Percentiles rank a stretch among this genome's conserved stretches.
Conservation (phyloP, 2,113 vertebrate species). For the Lipophrys pholis region DNA sequence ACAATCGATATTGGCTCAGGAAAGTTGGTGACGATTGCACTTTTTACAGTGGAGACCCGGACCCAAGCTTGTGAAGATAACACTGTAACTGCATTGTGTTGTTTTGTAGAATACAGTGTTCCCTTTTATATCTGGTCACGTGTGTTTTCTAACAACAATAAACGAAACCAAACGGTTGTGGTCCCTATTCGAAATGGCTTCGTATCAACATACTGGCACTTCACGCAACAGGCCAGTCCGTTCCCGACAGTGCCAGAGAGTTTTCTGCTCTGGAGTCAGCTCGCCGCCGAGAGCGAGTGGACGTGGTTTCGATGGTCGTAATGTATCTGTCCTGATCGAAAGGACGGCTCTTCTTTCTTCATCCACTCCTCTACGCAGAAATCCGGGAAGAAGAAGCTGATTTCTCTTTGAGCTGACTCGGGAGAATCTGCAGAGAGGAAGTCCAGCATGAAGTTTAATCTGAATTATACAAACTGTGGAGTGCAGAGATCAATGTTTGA, state of each 20-base stretch:
- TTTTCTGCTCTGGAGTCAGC: slow-evolving; percentile 52
- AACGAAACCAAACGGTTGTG: slow-evolving; percentile 7
- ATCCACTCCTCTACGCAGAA: slow-evolving; percentile 87
- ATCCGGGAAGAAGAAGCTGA: slow-evolving; percentile 92
- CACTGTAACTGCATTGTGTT: slow-evolving; percentile 18
- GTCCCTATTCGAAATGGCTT: background rate
- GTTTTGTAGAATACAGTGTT: slow-evolving; percentile 44
- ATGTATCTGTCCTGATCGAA: slow-evolving; percentile 75
- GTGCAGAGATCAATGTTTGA: too few species aligned
- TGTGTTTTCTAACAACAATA: slow-evolving; percentile 62
- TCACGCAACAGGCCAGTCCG: background rate
- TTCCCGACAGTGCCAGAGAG: background rate
- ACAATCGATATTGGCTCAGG: slow-evolving; percentile 55
- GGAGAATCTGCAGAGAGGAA: slow-evolving; percentile 84
- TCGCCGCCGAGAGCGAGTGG: slow-evolving; percentile 69
- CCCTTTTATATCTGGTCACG: slow-evolving; percentile 11
- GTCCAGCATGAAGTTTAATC: background rate
- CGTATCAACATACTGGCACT: slow-evolving; percentile 11
- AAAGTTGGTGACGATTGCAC: slow-evolving; percentile 42
- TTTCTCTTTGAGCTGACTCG: slow-evolving; percentile 90
- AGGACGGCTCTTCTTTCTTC: slow-evolving; percentile 83
- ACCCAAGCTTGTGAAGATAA: background rate
- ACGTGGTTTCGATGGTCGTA: slow-evolving; percentile 77
- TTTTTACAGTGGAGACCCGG: slow-evolving; percentile 34
- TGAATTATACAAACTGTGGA: background rate